Conservation (phyloP, 2,797 vertebrate genomes). For the Silurus aristotelis region DNA sequence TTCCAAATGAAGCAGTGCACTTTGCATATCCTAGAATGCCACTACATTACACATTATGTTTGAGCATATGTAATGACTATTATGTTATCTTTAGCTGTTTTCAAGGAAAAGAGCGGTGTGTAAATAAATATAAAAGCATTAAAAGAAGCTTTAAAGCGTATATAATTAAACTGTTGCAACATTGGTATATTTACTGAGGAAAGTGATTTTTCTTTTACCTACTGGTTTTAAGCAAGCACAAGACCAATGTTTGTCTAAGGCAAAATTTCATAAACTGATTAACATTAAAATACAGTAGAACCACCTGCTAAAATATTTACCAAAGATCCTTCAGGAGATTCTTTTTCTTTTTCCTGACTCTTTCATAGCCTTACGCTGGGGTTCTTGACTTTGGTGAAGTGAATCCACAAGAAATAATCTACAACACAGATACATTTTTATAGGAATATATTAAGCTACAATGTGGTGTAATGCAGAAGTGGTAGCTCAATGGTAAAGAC, state of each 20-base stretch:
- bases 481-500: too few species aligned
- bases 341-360: neutral
- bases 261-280: neutral
- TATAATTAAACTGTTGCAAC: neutral
- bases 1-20: neutral
- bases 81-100: neutral
- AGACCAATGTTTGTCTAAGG: neutral
- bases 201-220: neutral
- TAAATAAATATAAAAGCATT: neutral
- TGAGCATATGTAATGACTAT: neutral
- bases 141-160: neutral
- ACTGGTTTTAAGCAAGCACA: neutral
- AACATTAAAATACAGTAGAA: neutral
- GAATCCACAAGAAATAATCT: neutral
- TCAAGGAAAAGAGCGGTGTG: neutral
- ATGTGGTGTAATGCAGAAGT: neutral
- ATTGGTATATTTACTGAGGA: neutral
- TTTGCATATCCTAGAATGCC: conserved; percentile 3
- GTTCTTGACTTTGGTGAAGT: neutral
- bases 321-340: neutral
- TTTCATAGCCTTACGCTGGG: neutral
- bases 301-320: neutral
- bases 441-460: too few species aligned
- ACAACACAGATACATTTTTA: neutral
- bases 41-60: neutral